Base-by-base conservation (phyloP, 2,888 invertebrate species). In the Polyommatus iphigenia region DNA sequence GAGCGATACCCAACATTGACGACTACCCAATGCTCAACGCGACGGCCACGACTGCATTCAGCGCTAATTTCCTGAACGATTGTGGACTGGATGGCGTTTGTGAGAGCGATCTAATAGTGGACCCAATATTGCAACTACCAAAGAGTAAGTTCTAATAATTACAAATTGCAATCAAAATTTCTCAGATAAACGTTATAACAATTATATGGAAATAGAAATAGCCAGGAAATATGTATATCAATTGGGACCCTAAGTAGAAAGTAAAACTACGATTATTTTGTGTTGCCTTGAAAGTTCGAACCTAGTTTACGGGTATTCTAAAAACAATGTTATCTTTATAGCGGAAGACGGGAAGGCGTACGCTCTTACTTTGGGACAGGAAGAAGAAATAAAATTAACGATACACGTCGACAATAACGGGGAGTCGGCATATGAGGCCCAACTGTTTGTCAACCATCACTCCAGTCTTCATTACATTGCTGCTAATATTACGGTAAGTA, bases 381-480 rank as follows among this genome's bases (percentile, higher is more conserved):
- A 96, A 78, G 96, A 97, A 78, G 97, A 97, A 86, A 95, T 99
- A 46, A 95, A 96, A 78, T 93, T 99, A 0, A 95, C 96, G 54
- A 95, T 98, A 15, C 95, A 95, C 13, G 96, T 98, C 0, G 95
- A 95, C 78, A 99, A 99, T 89, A 88, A 94, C 32, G 97, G 96
- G 0, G 99, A 99, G 87, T 97, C 98, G 0, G 98, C 98, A 0
- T 99, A 98, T 85, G 98, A 98, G 88, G 96, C 98, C 0, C 96
- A 97, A 84, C 87, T 98, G 32, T 97, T 96, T 84, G 95, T 98
- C 6, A 92, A 95, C n/a, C 97, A 98, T 88, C 97, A 98, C 36
- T 92, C 95, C 77, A 96, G 96, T 80, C 94, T 98, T 41, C 96
- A 96, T 83, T 98, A 97, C 84, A 97, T 98, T 83, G 97, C 96